A percentile compares a stretch with the other conserved stretches of the same genome.
Conservation (phyloP, 2,888 invertebrate genomes). For the Andrena flavipes region DNA sequence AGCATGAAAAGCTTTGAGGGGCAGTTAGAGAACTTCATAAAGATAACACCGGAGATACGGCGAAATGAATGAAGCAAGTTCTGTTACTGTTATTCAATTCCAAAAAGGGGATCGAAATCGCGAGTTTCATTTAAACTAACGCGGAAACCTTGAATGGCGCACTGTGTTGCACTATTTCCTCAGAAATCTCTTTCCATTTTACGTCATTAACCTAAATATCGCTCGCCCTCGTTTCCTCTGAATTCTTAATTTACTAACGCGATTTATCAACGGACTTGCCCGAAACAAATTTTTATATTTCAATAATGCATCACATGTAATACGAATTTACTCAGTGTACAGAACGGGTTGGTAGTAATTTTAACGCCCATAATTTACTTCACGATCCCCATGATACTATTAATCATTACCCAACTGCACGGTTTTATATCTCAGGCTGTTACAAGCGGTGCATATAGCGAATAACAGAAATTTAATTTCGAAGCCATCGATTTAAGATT, state of each 20-base stretch:
- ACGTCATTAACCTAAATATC: constrained; percentile 23
- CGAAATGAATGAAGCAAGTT: background rate
- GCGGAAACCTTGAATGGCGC: background rate
- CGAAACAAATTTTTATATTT: background rate
- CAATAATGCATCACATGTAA: background rate
- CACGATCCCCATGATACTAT: too few relatives aligned
- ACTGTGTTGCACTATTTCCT: background rate
- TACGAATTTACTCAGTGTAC: too few relatives aligned
- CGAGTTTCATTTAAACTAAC: background rate
- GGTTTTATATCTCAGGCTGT: too few relatives aligned
- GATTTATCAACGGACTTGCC: background rate
- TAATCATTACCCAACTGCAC: too few relatives aligned
- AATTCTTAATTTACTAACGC: constrained; percentile 1
- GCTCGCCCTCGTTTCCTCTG: constrained; percentile 4
- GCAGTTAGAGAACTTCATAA: background rate
- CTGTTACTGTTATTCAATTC: background rate
- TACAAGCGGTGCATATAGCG: too few relatives aligned
- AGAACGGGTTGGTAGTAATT: too few relatives aligned
- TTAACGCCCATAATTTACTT: too few relatives aligned
- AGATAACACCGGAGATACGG: constrained; percentile 3
- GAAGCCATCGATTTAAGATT: too few relatives aligned
- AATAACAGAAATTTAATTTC: too few relatives aligned
- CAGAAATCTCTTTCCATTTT: constrained; percentile 6
- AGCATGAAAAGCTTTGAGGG: constrained; percentile 6
- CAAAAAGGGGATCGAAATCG: background rate